Base-by-base conservation (phyloP, 1,140 invertebrate genomes). In the Apolygus lucorum region DNA sequence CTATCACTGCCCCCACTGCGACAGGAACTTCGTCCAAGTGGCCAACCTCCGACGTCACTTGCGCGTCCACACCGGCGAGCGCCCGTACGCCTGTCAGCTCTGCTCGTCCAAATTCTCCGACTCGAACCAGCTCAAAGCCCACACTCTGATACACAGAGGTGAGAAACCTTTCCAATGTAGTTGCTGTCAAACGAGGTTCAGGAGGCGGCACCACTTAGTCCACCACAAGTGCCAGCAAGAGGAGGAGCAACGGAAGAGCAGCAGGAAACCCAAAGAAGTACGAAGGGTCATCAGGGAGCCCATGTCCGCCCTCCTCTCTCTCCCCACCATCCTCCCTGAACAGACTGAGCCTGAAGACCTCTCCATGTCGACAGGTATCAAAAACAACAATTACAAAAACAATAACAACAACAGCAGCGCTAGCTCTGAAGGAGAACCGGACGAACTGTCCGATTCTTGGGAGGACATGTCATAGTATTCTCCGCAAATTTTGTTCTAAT, bases 51-150 rank as follows among this genome's bases (percentile, higher is more conserved):
- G 96, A 4, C 85, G 96, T 1, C 96, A 99, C 75, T 80, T 96
- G 25, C 85, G 95, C 24, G 95, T 97, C 0, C 96, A 99, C 78
- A 98, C 96, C 0, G 94, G 96, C 0, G 96, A 98, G 78, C 86
- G 91, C 22, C 95, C 96, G 0, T 98, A 98, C 78, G 87, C 87
- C 13, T 99, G 95, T 79, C 88, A 95, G 59, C 81, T 92, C 22
- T 99, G 96, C 78, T 84, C 88, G 1, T 87, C 91, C 4, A 87
- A 88, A 71, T 99, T 98, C 81, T 96, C 93, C 63, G 93, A 96
- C 76, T 93, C 90, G 1, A 96, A 95, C 77, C 93, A 96, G 75
- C 80, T 95, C n/a, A 95, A 95, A 77, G 91, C 93, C 0, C 93
- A 96, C 75, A 85, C 87, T 75, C 79, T 95, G 26, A 91, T 94